Conservation (phyloP, 2,113 vertebrate species). For the Chloropsis cyanopogon region DNA sequence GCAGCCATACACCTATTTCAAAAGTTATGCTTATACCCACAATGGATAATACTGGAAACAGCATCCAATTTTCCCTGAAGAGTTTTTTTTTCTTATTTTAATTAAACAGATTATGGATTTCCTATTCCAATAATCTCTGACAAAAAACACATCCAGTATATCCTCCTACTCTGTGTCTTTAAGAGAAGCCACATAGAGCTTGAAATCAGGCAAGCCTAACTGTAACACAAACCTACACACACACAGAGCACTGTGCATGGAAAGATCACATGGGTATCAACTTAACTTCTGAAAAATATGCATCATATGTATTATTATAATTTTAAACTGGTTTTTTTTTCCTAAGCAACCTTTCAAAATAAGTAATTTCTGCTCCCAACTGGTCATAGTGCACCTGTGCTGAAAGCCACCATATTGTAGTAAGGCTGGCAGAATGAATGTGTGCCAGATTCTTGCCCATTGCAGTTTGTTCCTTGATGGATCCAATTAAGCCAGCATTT, state of each 20-base stretch:
- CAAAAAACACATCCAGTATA: neutral
- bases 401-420: neutral
- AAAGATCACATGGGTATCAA: neutral
- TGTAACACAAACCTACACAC: neutral
- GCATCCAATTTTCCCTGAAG: neutral
- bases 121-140: neutral
- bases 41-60: neutral
- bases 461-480: neutral
- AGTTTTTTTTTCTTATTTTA: neutral
- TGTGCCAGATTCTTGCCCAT: neutral
- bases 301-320: neutral
- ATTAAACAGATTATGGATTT: neutral
- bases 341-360: neutral
- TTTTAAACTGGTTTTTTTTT: neutral
- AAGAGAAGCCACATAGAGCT: neutral
- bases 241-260: neutral
- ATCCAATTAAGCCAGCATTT: neutral
- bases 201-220: neutral
- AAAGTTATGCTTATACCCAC: neutral
- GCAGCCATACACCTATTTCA: neutral
- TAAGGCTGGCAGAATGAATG: neutral
- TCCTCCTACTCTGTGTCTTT: neutral
- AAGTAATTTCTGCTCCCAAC: neutral
- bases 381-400: neutral
- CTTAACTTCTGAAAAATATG: neutral